phyloP scores from a whole-genome alignment of 2,888 invertebrate genomes.

The Allolobophora icterica region DNA sequence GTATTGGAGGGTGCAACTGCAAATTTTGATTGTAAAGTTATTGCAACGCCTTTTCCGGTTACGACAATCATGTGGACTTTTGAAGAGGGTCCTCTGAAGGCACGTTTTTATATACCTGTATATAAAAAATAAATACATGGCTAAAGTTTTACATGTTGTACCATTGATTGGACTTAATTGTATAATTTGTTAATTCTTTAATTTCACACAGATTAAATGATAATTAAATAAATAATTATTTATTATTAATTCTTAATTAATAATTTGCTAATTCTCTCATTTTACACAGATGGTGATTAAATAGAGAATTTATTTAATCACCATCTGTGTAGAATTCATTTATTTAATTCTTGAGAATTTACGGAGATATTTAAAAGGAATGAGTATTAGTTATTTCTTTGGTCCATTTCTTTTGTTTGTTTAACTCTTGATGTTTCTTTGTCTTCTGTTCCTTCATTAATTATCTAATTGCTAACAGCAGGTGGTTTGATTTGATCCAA shows the following conservation, averaged over 20 bases:
- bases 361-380: too few species aligned
- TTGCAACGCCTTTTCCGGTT: conserved; percentile 67
- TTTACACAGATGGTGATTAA: not conserved
- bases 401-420: not conserved
- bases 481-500: not conserved
- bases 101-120: conserved; percentile 35
- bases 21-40: conserved; percentile 71
- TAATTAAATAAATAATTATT: not conserved
- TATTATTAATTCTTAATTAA: not conserved
- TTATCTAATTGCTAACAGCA: not conserved
- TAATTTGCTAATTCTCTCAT: not conserved
- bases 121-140: not conserved
- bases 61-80: conserved; percentile 76
- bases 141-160: not conserved
- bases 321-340: not conserved
- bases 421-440: not conserved
- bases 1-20: conserved; percentile 75
- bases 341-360: too few species aligned
- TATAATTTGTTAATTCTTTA: not conserved
- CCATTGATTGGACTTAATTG: not conserved
- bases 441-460: not conserved
- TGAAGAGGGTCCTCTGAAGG: conserved; percentile 70
- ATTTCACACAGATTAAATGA: not conserved
- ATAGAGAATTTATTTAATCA: not conserved
- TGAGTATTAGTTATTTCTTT: too few species aligned